phyloP scores from a whole-genome alignment of 2,888 invertebrate species.

The Thumatha senex region DNA sequence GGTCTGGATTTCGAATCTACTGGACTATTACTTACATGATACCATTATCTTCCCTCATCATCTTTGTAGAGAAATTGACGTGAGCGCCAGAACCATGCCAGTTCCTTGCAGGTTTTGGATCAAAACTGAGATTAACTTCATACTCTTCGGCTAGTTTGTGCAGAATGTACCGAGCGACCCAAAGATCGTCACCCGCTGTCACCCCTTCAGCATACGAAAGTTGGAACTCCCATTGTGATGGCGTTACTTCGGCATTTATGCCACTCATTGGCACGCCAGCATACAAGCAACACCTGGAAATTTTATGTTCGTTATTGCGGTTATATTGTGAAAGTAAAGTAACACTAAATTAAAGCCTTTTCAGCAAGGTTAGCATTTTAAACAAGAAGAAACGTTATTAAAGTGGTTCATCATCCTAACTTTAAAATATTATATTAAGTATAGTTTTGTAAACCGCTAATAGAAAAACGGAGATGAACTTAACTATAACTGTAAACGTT shows the following conservation, averaged over 20 bases:
- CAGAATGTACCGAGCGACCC: slow-evolving; percentile 93
- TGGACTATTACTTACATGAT: slow-evolving; percentile 89
- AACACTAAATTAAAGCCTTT: too few relatives aligned
- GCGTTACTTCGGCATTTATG: slow-evolving; percentile 99
- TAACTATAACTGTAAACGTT: too few relatives aligned
- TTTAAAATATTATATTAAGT: too few relatives aligned
- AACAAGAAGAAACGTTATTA: too few relatives aligned
- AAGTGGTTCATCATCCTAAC: too few relatives aligned
- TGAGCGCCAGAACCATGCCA: slow-evolving; percentile 99
- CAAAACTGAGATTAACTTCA: slow-evolving; percentile 87
- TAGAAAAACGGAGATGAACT: too few relatives aligned
- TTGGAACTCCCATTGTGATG: slow-evolving; percentile 97
- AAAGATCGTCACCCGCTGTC: slow-evolving; percentile 91
- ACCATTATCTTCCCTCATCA: slow-evolving; percentile 95
- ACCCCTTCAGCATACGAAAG: slow-evolving; percentile 96
- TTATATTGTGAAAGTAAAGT: too few relatives aligned
- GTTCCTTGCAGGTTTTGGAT: slow-evolving; percentile 86
- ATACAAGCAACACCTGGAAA: slow-evolving; percentile 88
- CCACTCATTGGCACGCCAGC: slow-evolving; percentile 97
- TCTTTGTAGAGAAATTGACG: slow-evolving; percentile 96
- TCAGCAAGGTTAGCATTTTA: background rate
- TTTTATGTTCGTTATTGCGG: background rate
- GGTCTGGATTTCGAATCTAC: too few relatives aligned
- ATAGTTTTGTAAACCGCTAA: too few relatives aligned
- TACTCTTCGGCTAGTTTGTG: slow-evolving; percentile 96